A percentile compares a stretch with the other conserved stretches of the same genome.
Conservation (phyloP, 2,113 vertebrate species). For the Psittacara wagleri region DNA sequence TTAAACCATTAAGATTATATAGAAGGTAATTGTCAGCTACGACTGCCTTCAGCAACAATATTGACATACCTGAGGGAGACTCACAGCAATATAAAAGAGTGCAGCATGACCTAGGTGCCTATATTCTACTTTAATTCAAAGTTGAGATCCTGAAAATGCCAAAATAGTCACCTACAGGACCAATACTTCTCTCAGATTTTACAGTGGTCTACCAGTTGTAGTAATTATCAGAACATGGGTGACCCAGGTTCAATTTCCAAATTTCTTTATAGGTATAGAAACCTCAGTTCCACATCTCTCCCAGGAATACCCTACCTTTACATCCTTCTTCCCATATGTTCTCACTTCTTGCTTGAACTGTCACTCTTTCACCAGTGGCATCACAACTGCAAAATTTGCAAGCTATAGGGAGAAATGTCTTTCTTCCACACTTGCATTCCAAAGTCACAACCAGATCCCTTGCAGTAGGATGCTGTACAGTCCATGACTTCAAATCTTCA, state of each 20-base stretch:
- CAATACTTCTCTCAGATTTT: not conserved
- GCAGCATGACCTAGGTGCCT: not conserved
- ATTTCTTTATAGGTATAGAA: not conserved
- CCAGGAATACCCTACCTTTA: not conserved
- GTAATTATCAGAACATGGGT: not conserved
- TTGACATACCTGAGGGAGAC: not conserved
- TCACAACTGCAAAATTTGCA: not conserved
- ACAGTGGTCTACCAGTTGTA: not conserved
- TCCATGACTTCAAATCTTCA: not conserved
- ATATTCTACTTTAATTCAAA: not conserved
- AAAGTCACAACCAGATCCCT: not conserved
- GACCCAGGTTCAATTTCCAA: not conserved
- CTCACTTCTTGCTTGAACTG: not conserved
- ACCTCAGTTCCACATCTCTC: not conserved
- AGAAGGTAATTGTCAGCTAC: not conserved
- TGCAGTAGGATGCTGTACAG: not conserved
- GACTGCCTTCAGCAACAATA: constrained; percentile 2
- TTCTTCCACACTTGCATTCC: not conserved
- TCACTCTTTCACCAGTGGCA: not conserved
- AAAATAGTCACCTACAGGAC: not conserved
- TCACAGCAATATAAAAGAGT: rapidly evolving
- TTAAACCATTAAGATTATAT: constrained; percentile 53
- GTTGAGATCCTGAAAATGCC: not conserved
- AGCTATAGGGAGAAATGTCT: not conserved
- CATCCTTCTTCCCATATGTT: not conserved